Conservation (phyloP, 2,113 vertebrate genomes). For the Porphyrio hochstetteri region DNA sequence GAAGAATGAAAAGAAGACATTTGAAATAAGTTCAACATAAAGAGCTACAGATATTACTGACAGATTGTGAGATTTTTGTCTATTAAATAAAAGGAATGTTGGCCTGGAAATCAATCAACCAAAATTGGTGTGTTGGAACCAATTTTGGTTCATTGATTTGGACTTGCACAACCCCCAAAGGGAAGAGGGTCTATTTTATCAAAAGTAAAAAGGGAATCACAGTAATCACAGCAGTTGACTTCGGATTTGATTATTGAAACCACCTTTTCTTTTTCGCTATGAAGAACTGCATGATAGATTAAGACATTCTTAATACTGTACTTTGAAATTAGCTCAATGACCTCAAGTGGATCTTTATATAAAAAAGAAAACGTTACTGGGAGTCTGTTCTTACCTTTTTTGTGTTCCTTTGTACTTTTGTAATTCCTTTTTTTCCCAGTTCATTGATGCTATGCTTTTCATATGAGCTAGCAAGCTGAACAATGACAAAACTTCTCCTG, state of each 20-base stretch:
- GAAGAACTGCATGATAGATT: neutral
- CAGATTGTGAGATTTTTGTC: slow-evolving; percentile 1
- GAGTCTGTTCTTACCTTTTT: neutral
- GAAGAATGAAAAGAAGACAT: neutral
- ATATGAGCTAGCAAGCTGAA: neutral
- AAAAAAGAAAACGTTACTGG: neutral
- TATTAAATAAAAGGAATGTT: neutral
- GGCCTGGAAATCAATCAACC: slow-evolving; percentile 14
- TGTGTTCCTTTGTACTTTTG: neutral
- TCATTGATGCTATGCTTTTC: neutral
- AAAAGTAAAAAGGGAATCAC: neutral
- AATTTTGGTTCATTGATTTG: slow-evolving; percentile 45
- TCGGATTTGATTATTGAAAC: slow-evolving; percentile 14
- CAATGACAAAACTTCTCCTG: neutral
- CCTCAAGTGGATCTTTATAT: neutral
- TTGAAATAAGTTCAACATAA: neutral
- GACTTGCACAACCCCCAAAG: neutral
- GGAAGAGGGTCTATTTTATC: neutral
- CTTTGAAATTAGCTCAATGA: neutral
- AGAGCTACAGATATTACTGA: neutral
- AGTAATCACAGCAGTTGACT: neutral
- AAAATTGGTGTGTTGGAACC: slow-evolving; percentile 37
- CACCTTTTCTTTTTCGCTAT: neutral
- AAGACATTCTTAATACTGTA: neutral
- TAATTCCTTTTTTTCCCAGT: neutral